phyloP scores from a whole-genome alignment of 2,888 invertebrate genomes.

The Augochlorella aurata region DNA sequence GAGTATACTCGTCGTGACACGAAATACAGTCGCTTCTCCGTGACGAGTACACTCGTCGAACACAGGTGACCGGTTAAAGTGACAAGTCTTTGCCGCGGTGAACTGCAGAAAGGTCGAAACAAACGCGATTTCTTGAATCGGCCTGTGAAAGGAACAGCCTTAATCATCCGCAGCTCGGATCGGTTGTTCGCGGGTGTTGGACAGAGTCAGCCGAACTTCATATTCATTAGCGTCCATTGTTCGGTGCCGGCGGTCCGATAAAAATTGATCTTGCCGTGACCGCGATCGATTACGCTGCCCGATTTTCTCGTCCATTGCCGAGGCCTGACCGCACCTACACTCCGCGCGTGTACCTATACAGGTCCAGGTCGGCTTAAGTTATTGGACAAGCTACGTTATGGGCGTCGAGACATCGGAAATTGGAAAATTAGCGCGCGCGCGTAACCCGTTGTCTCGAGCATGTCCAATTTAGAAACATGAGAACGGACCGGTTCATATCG shows the following conservation, averaged over 20 bases:
- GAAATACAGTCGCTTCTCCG: too few species aligned
- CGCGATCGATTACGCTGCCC: conserved; percentile 45
- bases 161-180: conserved; percentile 35
- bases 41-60: too few species aligned
- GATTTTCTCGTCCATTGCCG: conserved; percentile 5
- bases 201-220: conserved; percentile 45
- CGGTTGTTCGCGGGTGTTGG: conserved; percentile 14
- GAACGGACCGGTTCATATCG: conserved; percentile 47
- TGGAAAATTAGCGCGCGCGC: conserved; percentile 58
- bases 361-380: conserved; percentile 42
- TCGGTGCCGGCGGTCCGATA: conserved; percentile 33
- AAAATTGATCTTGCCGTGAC: conserved; percentile 46
- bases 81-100: not conserved
- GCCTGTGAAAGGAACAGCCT: conserved; percentile 17
- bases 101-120: not conserved
- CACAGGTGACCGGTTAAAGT: too few species aligned
- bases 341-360: not conserved
- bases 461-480: conserved; percentile 60
- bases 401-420: conserved; percentile 59
- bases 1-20: too few species aligned
- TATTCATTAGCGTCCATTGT: conserved; percentile 57
- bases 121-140: conserved; percentile 13
- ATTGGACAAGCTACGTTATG: conserved; percentile 44
- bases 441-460: conserved; percentile 46
- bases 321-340: not conserved